A percentile compares a stretch with the other conserved stretches of the same genome.
These are phyloP conservation scores for Pachyuromys duprasi DNA, from an alignment of 2,797 vertebrate genomes.

Conservation along the genomic window DNA sequence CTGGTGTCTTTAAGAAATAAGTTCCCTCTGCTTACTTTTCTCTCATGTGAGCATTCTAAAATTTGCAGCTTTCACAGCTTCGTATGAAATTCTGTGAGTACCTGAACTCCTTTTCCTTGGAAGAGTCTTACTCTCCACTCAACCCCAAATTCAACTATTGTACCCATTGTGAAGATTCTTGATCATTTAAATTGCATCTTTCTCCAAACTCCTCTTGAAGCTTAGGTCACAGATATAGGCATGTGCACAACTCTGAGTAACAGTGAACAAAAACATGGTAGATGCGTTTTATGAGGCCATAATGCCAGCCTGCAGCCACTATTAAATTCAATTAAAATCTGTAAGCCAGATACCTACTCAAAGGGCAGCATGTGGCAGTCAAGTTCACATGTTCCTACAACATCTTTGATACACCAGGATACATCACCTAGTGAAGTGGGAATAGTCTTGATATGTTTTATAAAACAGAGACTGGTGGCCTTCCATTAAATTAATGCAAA, in stretches of 20 bases:
- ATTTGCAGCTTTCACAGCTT: background rate
- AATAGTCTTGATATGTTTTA: background rate
- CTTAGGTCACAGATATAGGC: background rate
- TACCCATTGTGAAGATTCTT: constrained; percentile 11
- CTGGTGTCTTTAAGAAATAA: background rate
- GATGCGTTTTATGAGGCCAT: background rate
- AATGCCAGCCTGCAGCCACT: background rate
- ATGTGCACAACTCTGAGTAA: background rate
- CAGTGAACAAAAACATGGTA: background rate
- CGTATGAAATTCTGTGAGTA: background rate
- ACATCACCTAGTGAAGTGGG: background rate
- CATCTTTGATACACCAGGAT: constrained; percentile 30
- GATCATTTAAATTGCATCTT: background rate
- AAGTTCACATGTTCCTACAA: constrained; percentile 37
- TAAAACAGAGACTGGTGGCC: background rate
- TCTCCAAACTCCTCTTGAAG: constrained; percentile 1
- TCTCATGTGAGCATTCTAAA: background rate
- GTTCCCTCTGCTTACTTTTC: constrained; percentile 24
- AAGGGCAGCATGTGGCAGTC: background rate
- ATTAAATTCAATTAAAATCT: constrained; percentile 33
- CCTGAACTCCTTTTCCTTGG: background rate
- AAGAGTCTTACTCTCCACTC: background rate
- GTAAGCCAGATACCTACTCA: constrained; percentile 36
- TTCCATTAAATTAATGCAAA: constrained; percentile 37
- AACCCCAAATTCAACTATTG: constrained; percentile 23